Conservation (phyloP, 2,797 vertebrate genomes). For the Prunella strophiata region DNA sequence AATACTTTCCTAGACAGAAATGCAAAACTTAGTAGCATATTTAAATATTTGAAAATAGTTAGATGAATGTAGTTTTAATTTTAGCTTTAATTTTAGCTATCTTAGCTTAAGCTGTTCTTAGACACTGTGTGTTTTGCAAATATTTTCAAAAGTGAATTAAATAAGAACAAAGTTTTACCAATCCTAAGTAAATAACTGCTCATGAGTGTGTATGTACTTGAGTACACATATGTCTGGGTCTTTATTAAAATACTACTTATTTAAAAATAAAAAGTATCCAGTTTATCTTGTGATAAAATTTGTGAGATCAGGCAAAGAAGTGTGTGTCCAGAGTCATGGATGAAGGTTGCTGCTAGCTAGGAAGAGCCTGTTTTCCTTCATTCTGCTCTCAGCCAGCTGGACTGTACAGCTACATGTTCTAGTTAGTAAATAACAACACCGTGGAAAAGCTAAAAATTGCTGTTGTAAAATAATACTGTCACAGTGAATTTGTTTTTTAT, state of each 20-base stretch:
- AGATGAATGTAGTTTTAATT: not conserved
- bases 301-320: not conserved
- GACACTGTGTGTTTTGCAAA: not conserved
- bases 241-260: not conserved
- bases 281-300: not conserved
- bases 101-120: not conserved
- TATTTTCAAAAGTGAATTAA: not conserved
- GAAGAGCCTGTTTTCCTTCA: not conserved
- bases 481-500: slow-evolving; percentile 25
- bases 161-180: not conserved
- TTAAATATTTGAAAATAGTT: not conserved
- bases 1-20: not conserved
- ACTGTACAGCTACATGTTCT: not conserved
- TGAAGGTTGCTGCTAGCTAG: not conserved
- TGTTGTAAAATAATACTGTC: not conserved
- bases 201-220: not conserved
- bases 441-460: not conserved
- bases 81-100: not conserved
- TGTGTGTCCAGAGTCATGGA: not conserved
- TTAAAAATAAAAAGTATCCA: not conserved
- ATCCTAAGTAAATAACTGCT: not conserved
- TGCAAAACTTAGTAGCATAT: not conserved
- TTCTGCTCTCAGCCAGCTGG: not conserved
- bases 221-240: not conserved
- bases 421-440: slow-evolving; percentile 8